Evolutionary conservation across 2,888 invertebrate species (phyloP).

Genomic region (Agrochola circellaris): DNA sequence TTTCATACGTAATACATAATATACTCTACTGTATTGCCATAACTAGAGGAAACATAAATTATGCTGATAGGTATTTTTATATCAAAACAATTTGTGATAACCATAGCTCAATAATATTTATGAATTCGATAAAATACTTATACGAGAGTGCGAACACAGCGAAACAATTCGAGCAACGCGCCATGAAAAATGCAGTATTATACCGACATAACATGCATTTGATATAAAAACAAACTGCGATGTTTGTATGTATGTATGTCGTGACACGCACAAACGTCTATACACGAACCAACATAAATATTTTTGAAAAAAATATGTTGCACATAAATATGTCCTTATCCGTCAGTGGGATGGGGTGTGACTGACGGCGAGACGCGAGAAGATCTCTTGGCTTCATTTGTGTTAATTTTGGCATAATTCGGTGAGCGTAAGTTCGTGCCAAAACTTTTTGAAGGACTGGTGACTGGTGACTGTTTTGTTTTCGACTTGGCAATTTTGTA

Average conservation of each 20-base stretch:
- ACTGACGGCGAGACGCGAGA: slow-evolving; percentile 35
- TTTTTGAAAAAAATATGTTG: slow-evolving; percentile 67
- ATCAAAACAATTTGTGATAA: slow-evolving; percentile 37
- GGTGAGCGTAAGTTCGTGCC: neutral
- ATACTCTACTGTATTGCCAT: neutral
- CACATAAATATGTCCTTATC: slow-evolving; percentile 72
- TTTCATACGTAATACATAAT: neutral
- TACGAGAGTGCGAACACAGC: slow-evolving; percentile 50
- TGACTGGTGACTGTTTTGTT: neutral
- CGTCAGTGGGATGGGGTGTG: slow-evolving; percentile 49
- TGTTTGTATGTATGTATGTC: slow-evolving; percentile 55
- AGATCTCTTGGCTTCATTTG: neutral
- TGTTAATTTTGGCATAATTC: slow-evolving; percentile 2
- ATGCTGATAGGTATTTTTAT: slow-evolving; percentile 5
- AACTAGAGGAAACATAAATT: slow-evolving; percentile 36
- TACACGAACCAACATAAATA: slow-evolving; percentile 69
- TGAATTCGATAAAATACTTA: slow-evolving; percentile 47
- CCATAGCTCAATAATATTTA: slow-evolving; percentile 51
- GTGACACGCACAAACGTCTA: slow-evolving; percentile 59
- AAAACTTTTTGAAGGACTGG: neutral
- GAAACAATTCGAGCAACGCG: slow-evolving; percentile 56
- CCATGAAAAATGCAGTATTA: slow-evolving; percentile 64
- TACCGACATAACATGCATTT: slow-evolving; percentile 64
- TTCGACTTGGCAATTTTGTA: neutral
- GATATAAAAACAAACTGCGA: slow-evolving; percentile 48